Evolutionary conservation across 2,888 invertebrate genomes (phyloP).

Genomic region (Apotomis turbidana): DNA sequence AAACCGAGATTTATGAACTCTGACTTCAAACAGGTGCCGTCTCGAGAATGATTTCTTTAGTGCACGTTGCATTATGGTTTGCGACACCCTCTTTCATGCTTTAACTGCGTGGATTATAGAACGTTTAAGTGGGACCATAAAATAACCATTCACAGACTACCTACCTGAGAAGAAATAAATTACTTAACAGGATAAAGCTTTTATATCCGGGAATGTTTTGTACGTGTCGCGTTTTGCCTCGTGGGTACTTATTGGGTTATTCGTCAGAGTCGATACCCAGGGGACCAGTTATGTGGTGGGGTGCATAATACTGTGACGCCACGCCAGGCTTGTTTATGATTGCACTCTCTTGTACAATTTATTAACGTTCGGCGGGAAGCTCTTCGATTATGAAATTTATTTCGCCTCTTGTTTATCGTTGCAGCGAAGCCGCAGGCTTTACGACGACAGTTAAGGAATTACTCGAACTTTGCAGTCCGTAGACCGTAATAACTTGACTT

Average conservation of each 20-base stretch:
- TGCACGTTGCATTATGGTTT: conserved; percentile 73
- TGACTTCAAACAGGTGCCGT: conserved; percentile 68
- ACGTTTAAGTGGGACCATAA: conserved; percentile 80
- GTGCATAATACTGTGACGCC: conserved; percentile 75
- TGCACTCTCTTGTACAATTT: conserved; percentile 68
- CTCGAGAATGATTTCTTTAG: conserved; percentile 67
- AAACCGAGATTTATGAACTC: conserved; percentile 70
- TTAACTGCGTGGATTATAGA: conserved; percentile 78
- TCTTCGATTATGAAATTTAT: conserved; percentile 38
- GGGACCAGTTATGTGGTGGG: conserved; percentile 79
- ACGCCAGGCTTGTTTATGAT: conserved; percentile 69
- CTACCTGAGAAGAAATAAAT: conserved; percentile 82
- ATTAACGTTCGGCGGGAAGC: conserved; percentile 65
- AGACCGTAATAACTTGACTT: conserved; percentile 32
- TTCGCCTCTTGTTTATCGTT: conserved; percentile 29
- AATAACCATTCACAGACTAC: conserved; percentile 76
- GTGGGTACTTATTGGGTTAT: conserved; percentile 82
- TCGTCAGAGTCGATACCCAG: conserved; percentile 77
- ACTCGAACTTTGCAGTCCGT: conserved; percentile 31
- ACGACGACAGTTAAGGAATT: conserved; percentile 38
- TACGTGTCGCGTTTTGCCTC: conserved; percentile 80
- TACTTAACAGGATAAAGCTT: conserved; percentile 83
- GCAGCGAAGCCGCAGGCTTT: conserved; percentile 31
- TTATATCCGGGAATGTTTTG: conserved; percentile 79
- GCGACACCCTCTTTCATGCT: conserved; percentile 75